Conservation (phyloP, 2,888 invertebrate genomes). For the Oligia strigilis region DNA sequence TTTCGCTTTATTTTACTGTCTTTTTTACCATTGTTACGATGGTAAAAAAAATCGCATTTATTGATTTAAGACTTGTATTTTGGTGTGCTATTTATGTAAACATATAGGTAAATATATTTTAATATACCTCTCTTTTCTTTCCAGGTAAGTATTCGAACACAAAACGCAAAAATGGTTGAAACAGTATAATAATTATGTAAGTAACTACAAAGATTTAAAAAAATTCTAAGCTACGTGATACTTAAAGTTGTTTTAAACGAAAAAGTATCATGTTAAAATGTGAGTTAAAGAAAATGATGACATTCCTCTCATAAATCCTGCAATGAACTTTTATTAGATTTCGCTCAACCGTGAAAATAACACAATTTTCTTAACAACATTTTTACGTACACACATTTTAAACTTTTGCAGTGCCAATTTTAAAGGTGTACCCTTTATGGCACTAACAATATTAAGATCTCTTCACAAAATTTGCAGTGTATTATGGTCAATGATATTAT, state of each 20-base stretch:
- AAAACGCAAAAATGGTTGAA: neutral
- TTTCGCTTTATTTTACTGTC: too few relatives aligned
- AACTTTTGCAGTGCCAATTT: constrained; percentile 1
- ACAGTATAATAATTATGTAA: neutral
- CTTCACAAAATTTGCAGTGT: neutral
- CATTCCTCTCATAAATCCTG: neutral
- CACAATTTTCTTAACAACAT: constrained; percentile 14
- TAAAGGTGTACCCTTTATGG: neutral
- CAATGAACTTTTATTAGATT: constrained; percentile 11
- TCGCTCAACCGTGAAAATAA: neutral
- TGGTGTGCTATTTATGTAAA: neutral
- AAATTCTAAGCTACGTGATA: neutral
- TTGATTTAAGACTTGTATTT: neutral
- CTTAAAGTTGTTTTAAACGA: neutral
- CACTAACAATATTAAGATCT: constrained; percentile 8
- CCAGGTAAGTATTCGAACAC: constrained; percentile 66
- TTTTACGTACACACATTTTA: constrained; percentile 16
- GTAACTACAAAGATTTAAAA: neutral
- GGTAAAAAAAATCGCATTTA: neutral
- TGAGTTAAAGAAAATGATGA: neutral
- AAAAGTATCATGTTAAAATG: neutral
- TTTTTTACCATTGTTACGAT: too few relatives aligned
- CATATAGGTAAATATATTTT: neutral
- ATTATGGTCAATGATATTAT: neutral
- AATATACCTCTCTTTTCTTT: constrained; percentile 49